Conservation (phyloP, 1,140 invertebrate genomes). For the Pararge aegeria region DNA sequence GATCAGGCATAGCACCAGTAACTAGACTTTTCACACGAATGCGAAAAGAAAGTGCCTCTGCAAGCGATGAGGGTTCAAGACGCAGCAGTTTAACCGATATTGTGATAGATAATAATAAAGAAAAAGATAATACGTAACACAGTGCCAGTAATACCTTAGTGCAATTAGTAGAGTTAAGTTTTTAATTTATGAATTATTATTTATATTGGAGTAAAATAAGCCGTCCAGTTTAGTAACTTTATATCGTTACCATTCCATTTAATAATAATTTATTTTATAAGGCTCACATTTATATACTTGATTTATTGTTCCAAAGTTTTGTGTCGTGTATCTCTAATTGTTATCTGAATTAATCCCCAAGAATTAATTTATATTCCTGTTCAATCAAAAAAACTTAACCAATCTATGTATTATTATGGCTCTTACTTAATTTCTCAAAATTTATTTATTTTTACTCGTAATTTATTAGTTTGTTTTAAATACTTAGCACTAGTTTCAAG, state of each 20-base stretch:
- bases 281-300: no score
- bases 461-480: no score
- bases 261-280: no score
- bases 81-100: slow-evolving; percentile 68
- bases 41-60: slow-evolving; percentile 60
- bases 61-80: slow-evolving; percentile 53
- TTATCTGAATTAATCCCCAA: no score
- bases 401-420: no score
- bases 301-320: no score
- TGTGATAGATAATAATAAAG: slow-evolving; percentile 69
- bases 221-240: slow-evolving; percentile 40
- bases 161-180: slow-evolving; percentile 46
- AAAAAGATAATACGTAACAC: slow-evolving; percentile 65
- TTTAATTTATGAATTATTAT: slow-evolving; percentile 42
- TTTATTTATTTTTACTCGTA: no score
- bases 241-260: slow-evolving; percentile 1
- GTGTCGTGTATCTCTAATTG: no score
- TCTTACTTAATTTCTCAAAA: no score
- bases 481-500: slow-evolving; percentile 9
- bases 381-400: no score
- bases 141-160: slow-evolving; percentile 52
- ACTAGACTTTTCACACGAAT: slow-evolving; percentile 64
- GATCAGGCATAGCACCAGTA: slow-evolving; percentile 55
- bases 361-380: no score
- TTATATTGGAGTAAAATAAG: slow-evolving; percentile 32